Base-by-base conservation (phyloP, 2,888 invertebrate genomes). In the Pogonocherus hispidulus region DNA sequence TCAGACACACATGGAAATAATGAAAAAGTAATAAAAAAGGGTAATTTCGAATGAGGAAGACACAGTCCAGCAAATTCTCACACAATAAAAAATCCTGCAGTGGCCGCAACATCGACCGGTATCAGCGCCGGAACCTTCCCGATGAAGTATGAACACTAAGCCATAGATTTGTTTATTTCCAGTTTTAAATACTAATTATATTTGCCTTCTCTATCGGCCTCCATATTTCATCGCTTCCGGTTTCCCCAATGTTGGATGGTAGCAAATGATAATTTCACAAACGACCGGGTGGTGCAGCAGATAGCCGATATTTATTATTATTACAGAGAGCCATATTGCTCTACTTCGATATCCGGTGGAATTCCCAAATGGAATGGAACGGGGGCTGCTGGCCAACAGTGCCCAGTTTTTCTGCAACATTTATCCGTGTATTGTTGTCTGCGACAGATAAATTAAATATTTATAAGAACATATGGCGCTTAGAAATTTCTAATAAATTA, bases 301-400 rank as follows among this genome's bases (percentile, higher is more conserved):
- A 81, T 80, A 79, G 76, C 77, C 75, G 76, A 78, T 80, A 81
- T 82, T 82, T 82, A 82, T 81, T 81, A 81, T 81, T 80, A 81
- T 82, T 80, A 78, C 81, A 74, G 75, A 76, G 78, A 75, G 78
- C 80, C 81, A 79, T 80, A 81, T 81, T 81, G 80, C 78, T 76
- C 74, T 67, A 77, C 74, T 80, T 81, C 79, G 79, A 81, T 81
- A 79, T 79, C 79, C 80, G 75, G 70, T 69, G 72, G 67, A 75
- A 73, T 72, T 73, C 69, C 69, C 71, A 68, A 73, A 73, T 78
- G 70, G 74, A 75, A 76, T 75, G 71, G 73, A 73, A 76, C 72
- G 76, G 41, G 41, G 41, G 41, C 11, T 32, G 41, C 41, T 41
- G 41, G 41, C n/a, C 41, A n/a, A n/a, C 41, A 5, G 14, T 41